Conservation (phyloP, 1,140 invertebrate species). For the Drosophila ananassae region DNA sequence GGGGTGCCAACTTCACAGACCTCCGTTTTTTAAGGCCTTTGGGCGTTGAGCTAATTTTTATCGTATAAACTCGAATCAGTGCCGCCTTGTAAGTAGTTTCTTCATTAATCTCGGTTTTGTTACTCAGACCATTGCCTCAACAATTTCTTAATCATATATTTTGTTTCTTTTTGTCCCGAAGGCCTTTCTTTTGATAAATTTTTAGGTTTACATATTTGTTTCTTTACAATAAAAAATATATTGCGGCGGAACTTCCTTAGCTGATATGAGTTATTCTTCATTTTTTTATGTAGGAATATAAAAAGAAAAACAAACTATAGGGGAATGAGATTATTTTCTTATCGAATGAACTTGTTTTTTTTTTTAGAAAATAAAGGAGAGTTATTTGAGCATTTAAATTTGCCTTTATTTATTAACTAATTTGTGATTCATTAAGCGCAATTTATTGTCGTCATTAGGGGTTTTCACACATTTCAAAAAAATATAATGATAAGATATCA, state of each 20-base stretch:
- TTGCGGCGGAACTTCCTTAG: constrained; percentile 28
- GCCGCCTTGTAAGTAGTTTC: constrained; percentile 10
- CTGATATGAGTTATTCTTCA: background rate
- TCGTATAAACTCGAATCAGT: constrained; percentile 1
- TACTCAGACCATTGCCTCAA: background rate
- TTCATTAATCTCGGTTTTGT: constrained; percentile 1
- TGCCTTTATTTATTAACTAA: background rate
- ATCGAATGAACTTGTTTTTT: background rate
- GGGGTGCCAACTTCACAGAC: too few relatives aligned
- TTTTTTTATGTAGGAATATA: background rate
- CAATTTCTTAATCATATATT: constrained; percentile 14
- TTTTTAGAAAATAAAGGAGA: background rate
- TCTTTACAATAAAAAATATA: background rate
- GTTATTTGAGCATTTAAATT: background rate
- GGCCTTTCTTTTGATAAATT: constrained; percentile 19
- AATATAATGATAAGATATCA: background rate
- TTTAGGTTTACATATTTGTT: background rate
- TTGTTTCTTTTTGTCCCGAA: constrained; percentile 28
- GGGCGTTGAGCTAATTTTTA: background rate
- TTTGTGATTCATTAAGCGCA: background rate
- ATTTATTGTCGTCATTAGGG: background rate
- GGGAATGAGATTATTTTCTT: background rate
- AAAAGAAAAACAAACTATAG: background rate
- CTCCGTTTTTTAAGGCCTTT: background rate
- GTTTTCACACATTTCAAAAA: background rate